phyloP scores from a whole-genome alignment of 2,888 invertebrate species.

The Zhuqinia jingwanae region DNA sequence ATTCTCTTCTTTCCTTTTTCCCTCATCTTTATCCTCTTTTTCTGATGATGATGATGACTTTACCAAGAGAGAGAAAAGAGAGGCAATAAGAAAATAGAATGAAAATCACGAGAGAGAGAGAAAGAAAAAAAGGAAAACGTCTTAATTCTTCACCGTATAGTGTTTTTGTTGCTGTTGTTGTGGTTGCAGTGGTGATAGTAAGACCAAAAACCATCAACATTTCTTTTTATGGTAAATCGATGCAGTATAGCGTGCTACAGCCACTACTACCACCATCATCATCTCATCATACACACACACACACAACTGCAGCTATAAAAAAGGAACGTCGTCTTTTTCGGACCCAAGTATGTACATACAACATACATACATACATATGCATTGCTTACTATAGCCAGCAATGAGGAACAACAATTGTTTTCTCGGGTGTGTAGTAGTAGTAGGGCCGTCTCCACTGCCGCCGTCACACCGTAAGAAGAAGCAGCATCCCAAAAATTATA shows the following conservation, averaged over 20 bases:
- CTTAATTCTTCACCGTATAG: conserved; percentile 74
- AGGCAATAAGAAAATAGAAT: conserved; percentile 14
- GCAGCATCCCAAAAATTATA: background rate
- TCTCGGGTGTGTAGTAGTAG: conserved; percentile 47
- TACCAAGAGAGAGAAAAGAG: background rate
- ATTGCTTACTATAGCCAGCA: too few relatives aligned
- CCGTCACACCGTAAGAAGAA: background rate
- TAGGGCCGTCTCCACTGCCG: too few relatives aligned
- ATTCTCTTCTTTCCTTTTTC: conserved; percentile 37
- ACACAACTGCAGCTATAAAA: conserved; percentile 34
- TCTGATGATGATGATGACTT: conserved; percentile 41
- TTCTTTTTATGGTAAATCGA: conserved; percentile 79
- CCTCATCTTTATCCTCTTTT: conserved; percentile 38
- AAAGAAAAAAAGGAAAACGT: conserved; percentile 46
- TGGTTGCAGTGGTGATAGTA: conserved; percentile 35
- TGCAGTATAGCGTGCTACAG: conserved; percentile 59
- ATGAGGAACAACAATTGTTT: conserved; percentile 45
- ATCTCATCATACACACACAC: too few relatives aligned
- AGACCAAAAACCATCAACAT: conserved; percentile 64
- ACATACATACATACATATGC: too few relatives aligned
- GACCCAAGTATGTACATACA: too few relatives aligned
- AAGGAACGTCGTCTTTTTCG: background rate
- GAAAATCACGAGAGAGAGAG: conserved; percentile 28
- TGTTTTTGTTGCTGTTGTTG: conserved; percentile 21
- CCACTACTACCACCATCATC: too few relatives aligned